Base-by-base conservation (phyloP, 1,140 invertebrate genomes). In the Lanistes nyassanus region DNA sequence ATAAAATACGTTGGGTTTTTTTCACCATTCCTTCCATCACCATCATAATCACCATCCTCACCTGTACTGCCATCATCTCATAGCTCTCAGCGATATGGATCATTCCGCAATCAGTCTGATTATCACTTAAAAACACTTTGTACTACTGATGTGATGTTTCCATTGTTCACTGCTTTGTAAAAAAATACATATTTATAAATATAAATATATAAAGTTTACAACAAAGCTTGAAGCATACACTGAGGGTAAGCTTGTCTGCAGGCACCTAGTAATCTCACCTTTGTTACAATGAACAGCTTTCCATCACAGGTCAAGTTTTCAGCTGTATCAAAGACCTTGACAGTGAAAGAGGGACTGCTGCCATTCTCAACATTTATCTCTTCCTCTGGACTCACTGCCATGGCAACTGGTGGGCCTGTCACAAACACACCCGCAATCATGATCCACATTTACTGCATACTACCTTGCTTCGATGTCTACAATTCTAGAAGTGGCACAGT, bases 311-410 rank as follows among this genome's bases (percentile, higher is more conserved):
- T 88, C 3, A 83, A 21, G 74, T 89, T 89, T n/a, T 85, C 87
- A 5, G 86, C 80, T 26, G 75, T 36, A 75, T 89, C 88, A 16
- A 77, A 76, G 4, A 88, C 77, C 42, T 80, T 79, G 13, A 89
- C 81, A 53, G 74, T 73, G 75, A 86, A 89, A 13, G 56, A 53
- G 0, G 79, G 73, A 6, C 82, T 19, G n/a, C 64, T 67, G 3
- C 87, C 87, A 78, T 89, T 89, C 69, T 88, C 86, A n/a, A 89
- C 79, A 19, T 74, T 77, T 13, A 82, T 26, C 37, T 85, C 82
- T 23, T 84, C 79, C n/a, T 87, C 83, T 36, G 82, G 82, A 16
- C 69, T 79, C 9, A 87, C 84, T 37, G 37, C 34, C 23, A 87
- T 64, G 0, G 34, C 36, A 21, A 76, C 53, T 2, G 84, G 80